Evolutionary conservation across 2,888 invertebrate genomes (phyloP), one percentile per base, ranked within the genome.

Genomic region (Zygogramma bicolorata): DNA sequence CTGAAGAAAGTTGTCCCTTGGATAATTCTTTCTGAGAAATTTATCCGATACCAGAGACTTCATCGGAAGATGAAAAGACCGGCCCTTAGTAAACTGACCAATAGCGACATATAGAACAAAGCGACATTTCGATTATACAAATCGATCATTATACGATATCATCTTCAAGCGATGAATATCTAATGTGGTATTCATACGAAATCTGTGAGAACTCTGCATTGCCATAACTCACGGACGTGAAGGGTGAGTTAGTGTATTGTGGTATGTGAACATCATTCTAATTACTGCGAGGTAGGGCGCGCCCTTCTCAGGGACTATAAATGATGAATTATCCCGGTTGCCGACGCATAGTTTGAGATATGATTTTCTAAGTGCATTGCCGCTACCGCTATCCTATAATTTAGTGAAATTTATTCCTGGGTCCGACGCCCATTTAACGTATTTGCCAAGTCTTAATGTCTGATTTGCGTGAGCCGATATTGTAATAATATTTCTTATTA

Each of bases 381-480:
- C 62, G 34, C 34, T 25, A 68, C 58, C 58, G 59, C 63, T 62
- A 68, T 68, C 70, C 74, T 77, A 65, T 77, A 77, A 77, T 75
- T 77, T 75, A 75, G 69, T 75, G 70, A 75, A 77, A 77, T 77
- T 59, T 72, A 77, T 75, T 73, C 72, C 61, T 42, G 29, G 60
- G 49, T 61, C 53, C 25, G 59, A 69, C 79, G 74, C 77, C 77
- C 73, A 68, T 73, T 75, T 74, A 76, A 77, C 79, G 71, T 77
- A 77, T 77, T 74, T 73, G 74, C 73, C 73, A 71, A 70, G 70
- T 73, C 71, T 74, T 80, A 80, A 80, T 80, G 80, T 72, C 63
- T 20, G 75, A 68, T 75, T 79, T 68, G 80, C 80, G 80, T 80
- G 80, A 68, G 25, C 8, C 62, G 34, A 66, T 68, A 70, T 75